phyloP scores from a whole-genome alignment of 2,113 vertebrate species.

The Cromileptes altivelis region DNA sequence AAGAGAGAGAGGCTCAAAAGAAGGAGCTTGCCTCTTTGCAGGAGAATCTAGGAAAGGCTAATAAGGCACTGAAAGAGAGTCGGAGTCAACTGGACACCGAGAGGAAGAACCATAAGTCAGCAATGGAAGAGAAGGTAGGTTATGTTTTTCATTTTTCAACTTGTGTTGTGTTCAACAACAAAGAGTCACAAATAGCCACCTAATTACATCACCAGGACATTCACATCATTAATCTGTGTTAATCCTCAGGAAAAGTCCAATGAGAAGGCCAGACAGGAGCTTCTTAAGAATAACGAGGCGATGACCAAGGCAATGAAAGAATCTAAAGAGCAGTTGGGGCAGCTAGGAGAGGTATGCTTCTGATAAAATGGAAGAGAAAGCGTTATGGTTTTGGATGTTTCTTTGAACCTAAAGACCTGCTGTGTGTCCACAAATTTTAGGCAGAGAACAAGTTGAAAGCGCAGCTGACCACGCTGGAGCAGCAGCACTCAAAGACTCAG shows the following conservation, averaged over 20 bases:
- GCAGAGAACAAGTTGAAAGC: constrained; percentile 87
- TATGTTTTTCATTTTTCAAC: not conserved
- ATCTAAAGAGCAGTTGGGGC: constrained; percentile 88
- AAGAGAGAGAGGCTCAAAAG: constrained; percentile 86
- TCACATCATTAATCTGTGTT: not conserved
- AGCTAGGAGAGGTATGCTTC: constrained; percentile 87
- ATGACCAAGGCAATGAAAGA: constrained; percentile 87
- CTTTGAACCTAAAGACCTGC: not conserved
- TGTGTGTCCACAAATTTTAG: constrained; percentile 74
- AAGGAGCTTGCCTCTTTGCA: constrained; percentile 88
- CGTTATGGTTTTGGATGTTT: not conserved
- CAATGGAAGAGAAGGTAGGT: constrained; percentile 89
- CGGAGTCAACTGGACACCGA: constrained; percentile 90
- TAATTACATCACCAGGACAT: not conserved
- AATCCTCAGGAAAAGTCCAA: constrained; percentile 89
- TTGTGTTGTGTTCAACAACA: too few species aligned
- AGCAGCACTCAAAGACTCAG: constrained; percentile 85
- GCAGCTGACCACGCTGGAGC: constrained; percentile 85
- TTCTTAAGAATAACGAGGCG: constrained; percentile 87
- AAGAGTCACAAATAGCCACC: not conserved
- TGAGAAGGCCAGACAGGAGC: constrained; percentile 89
- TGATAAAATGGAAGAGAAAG: not conserved
- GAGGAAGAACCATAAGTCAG: constrained; percentile 87
- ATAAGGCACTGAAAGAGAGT: constrained; percentile 87
- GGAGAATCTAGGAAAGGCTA: constrained; percentile 86